phyloP scores from a whole-genome alignment of 1,140 invertebrate genomes.

The Tetramorium simillimum region DNA sequence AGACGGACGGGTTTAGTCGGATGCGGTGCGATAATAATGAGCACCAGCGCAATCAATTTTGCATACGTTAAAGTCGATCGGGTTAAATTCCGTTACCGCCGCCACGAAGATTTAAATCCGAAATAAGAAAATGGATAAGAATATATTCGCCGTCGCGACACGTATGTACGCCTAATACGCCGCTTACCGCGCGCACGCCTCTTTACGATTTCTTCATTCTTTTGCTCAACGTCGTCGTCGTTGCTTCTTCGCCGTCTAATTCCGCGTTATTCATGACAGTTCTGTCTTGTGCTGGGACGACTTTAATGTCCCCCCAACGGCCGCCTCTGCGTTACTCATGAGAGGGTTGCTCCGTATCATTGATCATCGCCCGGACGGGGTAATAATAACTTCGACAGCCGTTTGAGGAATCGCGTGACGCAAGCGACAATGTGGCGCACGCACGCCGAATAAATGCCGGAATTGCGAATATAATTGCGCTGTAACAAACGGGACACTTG shows the following conservation, averaged over 20 bases:
- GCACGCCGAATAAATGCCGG: conserved; percentile 23
- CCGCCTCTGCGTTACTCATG: background rate
- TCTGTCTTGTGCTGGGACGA: background rate
- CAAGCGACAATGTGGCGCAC: background rate
- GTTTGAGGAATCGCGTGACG: conserved; percentile 8
- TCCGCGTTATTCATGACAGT: background rate
- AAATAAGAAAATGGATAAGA: background rate
- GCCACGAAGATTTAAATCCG: background rate
- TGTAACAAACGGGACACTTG: conserved; percentile 21
- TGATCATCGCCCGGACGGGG: background rate
- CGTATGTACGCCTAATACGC: background rate
- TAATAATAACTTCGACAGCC: conserved; percentile 16
- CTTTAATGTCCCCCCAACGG: conserved; percentile 7
- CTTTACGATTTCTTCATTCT: conserved; percentile 30
- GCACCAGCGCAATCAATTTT: background rate
- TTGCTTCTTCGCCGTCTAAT: conserved; percentile 16
- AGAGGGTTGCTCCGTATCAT: background rate
- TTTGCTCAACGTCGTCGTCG: background rate
- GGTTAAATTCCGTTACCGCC: background rate
- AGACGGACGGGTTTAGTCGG: background rate
- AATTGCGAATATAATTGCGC: conserved; percentile 48
- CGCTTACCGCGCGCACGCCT: background rate
- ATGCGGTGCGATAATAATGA: background rate
- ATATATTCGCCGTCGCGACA: background rate
- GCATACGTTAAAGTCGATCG: background rate